Conservation (phyloP, 2,797 vertebrate genomes). For the Paratrypauchen microcephalus region DNA sequence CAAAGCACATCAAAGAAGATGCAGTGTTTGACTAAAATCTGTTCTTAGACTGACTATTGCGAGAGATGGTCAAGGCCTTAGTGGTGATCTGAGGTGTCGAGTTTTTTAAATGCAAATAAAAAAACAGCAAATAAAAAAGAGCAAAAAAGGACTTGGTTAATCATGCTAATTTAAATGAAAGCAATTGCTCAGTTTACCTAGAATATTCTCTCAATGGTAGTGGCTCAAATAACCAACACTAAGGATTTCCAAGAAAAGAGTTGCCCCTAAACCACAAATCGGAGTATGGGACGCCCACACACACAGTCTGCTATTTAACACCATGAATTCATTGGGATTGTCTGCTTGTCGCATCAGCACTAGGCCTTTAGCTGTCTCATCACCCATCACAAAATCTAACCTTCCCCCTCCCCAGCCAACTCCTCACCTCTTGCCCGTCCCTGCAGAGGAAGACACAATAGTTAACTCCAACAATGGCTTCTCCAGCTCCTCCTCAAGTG, state of each 20-base stretch:
- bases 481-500: conserved; percentile 54
- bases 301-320: conserved; percentile 56
- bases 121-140: no score
- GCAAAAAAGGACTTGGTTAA: no score
- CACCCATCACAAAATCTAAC: conserved; percentile 18
- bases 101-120: neutral
- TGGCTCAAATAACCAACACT: neutral
- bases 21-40: neutral
- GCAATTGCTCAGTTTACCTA: neutral
- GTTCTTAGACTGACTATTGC: no score
- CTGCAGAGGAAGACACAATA: conserved; percentile 65
- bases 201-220: neutral
- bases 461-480: conserved; percentile 64
- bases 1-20: neutral
- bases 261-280: conserved; percentile 34
- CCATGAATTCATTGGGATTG: conserved; percentile 63
- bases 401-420: conserved; percentile 19
- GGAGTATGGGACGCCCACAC: conserved; percentile 42
- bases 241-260: conserved; percentile 6
- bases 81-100: neutral
- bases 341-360: conserved; percentile 33
- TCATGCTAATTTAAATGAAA: no score
- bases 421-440: conserved; percentile 23
- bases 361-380: conserved; percentile 30
- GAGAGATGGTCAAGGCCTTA: no score